Base-by-base conservation (phyloP, 2,888 invertebrate species). In the Phengaris alcon region DNA sequence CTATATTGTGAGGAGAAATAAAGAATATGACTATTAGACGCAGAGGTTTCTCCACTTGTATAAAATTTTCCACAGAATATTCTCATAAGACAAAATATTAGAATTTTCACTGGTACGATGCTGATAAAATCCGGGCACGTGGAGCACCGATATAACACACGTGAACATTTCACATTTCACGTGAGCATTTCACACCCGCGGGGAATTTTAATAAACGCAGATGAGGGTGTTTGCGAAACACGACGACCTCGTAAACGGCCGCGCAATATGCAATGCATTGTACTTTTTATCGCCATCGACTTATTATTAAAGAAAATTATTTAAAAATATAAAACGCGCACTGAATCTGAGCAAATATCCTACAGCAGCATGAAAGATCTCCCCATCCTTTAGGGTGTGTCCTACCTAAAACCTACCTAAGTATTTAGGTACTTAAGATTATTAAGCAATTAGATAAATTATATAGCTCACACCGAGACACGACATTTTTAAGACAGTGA, bases 201-300 rank as follows among this genome's bases (percentile, higher is more conserved):
- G 81, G 79, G 81, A 81, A 79, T 86, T 86, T 87, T 83, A 83
- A 86, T 86, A 87, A 84, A 86, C 83, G 69, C 77, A 77, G 70
- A 74, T 59, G 77, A 78, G 82, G 81, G 77, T 82, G 83, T 82
- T 82, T 82, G 79, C 77, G 80, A 81, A 84, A 84, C 83, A 84
- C 84, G 82, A 83, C 82, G 82, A 82, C 82, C 82, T 82, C 82
- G 83, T 80, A 79, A 80, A 15, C 4, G 3, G 35, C 35, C 77
- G 79, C 77, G 79, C 77, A 78, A 52, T 54, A 73, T 44, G 55
- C 22, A 44, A 54, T 22, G 22, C 15, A 22, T 15, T 15, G 35
- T 15, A 15, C 35, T 10, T 46, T 73, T 55, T 13, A 54, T 22
- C 59, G 1, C 22, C 59, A 44, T 35, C 12, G 12, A 35, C 35